Percentiles rank a stretch among this genome's conserved stretches.
phyloP scores from a whole-genome alignment of 2,797 vertebrate species.

The Sebastes steindachneri region DNA sequence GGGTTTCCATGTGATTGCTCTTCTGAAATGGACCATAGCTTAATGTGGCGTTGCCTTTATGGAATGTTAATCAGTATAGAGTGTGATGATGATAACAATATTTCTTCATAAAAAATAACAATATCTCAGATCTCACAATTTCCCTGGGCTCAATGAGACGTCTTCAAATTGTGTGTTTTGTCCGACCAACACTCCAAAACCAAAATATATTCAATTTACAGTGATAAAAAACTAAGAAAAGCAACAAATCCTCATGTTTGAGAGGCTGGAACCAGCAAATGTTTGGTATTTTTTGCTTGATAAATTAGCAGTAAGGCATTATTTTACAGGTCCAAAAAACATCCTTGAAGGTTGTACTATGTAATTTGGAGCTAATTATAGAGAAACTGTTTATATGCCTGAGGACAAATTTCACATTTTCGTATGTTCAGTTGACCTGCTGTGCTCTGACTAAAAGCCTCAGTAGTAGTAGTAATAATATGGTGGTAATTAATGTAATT shows the following conservation, averaged over 20 bases:
- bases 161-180: neutral
- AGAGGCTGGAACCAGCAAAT: neutral
- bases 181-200: neutral
- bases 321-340: neutral
- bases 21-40: conserved; percentile 27
- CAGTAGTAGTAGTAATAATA: too few species aligned
- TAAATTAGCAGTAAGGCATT: neutral
- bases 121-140: neutral
- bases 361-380: neutral
- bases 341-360: neutral
- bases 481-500: too few species aligned
- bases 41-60: conserved; percentile 18
- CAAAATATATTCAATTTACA: neutral
- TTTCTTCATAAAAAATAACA: neutral
- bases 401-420: neutral
- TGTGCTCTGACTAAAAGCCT: neutral
- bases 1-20: conserved; percentile 23
- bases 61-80: conserved; percentile 38
- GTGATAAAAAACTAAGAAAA: neutral
- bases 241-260: neutral
- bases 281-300: neutral
- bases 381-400: neutral
- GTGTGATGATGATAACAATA: neutral
- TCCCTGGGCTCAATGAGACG: neutral
- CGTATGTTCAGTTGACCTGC: neutral